phyloP scores from a whole-genome alignment of 2,888 invertebrate species.

The Agriopis marginaria region DNA sequence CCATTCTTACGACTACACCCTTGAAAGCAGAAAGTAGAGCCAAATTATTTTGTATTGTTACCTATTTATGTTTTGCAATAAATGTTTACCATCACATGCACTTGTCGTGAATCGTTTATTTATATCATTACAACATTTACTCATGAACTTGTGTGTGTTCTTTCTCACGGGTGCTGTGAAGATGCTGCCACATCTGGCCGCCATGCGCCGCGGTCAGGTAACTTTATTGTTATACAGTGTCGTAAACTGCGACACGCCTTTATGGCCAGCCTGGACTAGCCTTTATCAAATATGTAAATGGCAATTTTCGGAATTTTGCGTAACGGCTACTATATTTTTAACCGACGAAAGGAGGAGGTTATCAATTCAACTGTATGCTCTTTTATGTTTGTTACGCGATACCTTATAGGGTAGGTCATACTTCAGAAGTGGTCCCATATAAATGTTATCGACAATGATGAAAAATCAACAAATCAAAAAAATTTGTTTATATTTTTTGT shows the following conservation, averaged over 20 bases:
- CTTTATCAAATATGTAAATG: constrained; percentile 24
- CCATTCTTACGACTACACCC: too few relatives aligned
- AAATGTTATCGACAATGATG: too few relatives aligned
- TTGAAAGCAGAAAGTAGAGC: too few relatives aligned
- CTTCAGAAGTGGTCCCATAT: too few relatives aligned
- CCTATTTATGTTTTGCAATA: too few relatives aligned
- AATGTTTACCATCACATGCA: not conserved
- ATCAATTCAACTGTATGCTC: too few relatives aligned
- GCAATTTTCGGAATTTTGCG: constrained; percentile 25
- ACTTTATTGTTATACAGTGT: constrained; percentile 55
- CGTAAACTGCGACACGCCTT: constrained; percentile 42
- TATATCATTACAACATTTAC: constrained; percentile 15
- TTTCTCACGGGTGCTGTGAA: constrained; percentile 45
- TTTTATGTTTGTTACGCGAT: too few relatives aligned
- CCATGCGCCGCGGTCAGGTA: constrained; percentile 59
- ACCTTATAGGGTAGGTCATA: too few relatives aligned
- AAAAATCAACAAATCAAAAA: too few relatives aligned
- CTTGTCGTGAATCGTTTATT: constrained; percentile 16
- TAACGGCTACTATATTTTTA: constrained; percentile 7
- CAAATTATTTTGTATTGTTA: too few relatives aligned
- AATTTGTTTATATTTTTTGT: too few relatives aligned
- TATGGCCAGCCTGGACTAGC: constrained; percentile 33
- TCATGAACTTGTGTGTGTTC: constrained; percentile 8
- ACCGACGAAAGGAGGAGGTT: too few relatives aligned
- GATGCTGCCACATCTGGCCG: constrained; percentile 58